phyloP scores from a whole-genome alignment of 2,797 vertebrate genomes.

The Chelon labrosus region DNA sequence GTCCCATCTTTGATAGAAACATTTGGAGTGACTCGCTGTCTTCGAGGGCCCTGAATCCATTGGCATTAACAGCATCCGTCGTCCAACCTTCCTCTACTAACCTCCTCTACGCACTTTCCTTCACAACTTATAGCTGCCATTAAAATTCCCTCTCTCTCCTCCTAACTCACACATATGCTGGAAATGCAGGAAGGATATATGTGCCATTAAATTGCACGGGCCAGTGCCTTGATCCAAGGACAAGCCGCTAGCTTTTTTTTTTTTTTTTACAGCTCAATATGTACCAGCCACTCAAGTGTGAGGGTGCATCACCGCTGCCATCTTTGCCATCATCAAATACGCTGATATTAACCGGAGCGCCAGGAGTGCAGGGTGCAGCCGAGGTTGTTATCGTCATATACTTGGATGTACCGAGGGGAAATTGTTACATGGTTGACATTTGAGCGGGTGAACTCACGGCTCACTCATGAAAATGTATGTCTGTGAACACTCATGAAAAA shows the following conservation, averaged over 20 bases:
- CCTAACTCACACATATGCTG: conserved; percentile 25
- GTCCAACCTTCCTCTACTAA: conserved; percentile 12
- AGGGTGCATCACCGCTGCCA: conserved; percentile 44
- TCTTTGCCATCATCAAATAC: conserved; percentile 38
- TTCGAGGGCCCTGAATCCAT: too few species aligned
- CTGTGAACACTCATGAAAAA: too few species aligned
- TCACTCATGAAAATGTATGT: neutral
- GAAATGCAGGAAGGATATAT: conserved; percentile 39
- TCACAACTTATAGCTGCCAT: conserved; percentile 41
- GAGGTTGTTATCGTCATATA: conserved; percentile 25
- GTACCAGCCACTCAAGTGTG: conserved; percentile 50
- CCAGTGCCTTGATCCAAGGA: conserved; percentile 57
- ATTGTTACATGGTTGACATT: conserved; percentile 33
- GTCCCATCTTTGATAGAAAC: conserved; percentile 12
- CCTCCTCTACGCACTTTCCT: conserved; percentile 21
- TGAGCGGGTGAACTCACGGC: neutral
- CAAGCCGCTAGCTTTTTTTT: conserved; percentile 44
- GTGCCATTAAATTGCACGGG: conserved; percentile 54
- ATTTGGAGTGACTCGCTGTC: conserved; percentile 14
- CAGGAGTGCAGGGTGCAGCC: conserved; percentile 25
- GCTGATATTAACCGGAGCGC: conserved; percentile 21
- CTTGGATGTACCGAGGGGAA: conserved; percentile 14
- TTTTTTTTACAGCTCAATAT: conserved; percentile 46
- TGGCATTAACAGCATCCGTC: conserved; percentile 19
- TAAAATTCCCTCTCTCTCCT: conserved; percentile 31